phyloP scores from a whole-genome alignment of 2,113 vertebrate genomes.

The Esox niger region DNA sequence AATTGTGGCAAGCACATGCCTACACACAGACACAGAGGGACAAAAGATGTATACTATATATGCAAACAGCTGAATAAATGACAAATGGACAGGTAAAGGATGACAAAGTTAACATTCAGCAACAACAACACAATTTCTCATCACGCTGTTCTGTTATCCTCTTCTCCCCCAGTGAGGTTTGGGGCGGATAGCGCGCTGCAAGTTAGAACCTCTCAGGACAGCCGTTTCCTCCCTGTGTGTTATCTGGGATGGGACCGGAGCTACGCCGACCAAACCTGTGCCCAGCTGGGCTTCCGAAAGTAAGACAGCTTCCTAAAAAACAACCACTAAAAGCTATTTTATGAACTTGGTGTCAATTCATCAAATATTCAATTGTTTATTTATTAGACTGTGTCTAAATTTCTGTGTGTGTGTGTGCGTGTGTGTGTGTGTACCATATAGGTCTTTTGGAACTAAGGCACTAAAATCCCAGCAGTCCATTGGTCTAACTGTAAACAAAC shows the following conservation, averaged over 20 bases:
- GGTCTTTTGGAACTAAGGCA: conserved; percentile 28
- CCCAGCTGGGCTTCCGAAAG: conserved; percentile 61
- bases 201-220: conserved; percentile 52
- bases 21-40: background rate
- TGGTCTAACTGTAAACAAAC: conserved; percentile 31
- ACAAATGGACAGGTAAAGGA: background rate
- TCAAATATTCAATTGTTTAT: background rate
- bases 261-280: conserved; percentile 52
- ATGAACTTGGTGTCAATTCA: too few relatives aligned
- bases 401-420: background rate
- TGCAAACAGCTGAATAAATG: background rate
- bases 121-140: background rate
- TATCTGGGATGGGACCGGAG: conserved; percentile 42
- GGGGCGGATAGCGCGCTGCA: conserved; percentile 30
- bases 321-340: too few relatives aligned
- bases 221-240: conserved; percentile 67
- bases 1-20: conserved; percentile 58
- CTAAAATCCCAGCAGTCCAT: conserved; percentile 2
- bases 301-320: conserved; percentile 24
- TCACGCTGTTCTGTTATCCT: background rate
- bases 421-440: conserved; percentile 21
- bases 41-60: background rate
- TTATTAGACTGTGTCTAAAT: background rate
- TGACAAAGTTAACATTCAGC: conserved; percentile 3
- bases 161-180: conserved; percentile 56